phyloP scores from a whole-genome alignment of 2,797 vertebrate species.

The Syndactyla subalaris region DNA sequence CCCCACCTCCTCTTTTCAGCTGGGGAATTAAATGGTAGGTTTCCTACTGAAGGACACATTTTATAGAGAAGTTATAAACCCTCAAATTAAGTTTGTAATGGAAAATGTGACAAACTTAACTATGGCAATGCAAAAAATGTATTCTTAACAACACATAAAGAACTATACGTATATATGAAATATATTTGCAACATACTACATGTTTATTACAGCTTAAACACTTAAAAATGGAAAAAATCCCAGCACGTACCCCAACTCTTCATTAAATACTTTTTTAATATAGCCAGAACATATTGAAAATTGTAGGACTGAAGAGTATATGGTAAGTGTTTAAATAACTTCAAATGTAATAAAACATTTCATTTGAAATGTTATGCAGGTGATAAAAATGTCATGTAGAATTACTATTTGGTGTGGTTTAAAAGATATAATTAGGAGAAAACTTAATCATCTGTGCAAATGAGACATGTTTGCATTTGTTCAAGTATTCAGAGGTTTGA shows the following conservation, averaged over 20 bases:
- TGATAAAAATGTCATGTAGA: conserved; percentile 74
- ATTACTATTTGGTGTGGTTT: conserved; percentile 38
- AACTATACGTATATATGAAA: conserved; percentile 34
- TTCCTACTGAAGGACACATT: conserved; percentile 60
- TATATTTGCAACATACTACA: conserved; percentile 59
- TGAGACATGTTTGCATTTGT: background rate
- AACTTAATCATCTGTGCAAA: background rate
- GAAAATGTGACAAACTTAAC: conserved; percentile 72
- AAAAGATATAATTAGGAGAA: conserved; percentile 52
- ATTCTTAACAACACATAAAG: conserved; percentile 62
- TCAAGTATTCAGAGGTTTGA: background rate
- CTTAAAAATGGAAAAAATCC: conserved; percentile 68
- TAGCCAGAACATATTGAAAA: conserved; percentile 65
- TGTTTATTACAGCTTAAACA: conserved; percentile 75
- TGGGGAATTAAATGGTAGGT: conserved; percentile 64
- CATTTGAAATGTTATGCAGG: conserved; percentile 71
- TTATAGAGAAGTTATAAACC: conserved; percentile 64
- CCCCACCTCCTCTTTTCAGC: background rate
- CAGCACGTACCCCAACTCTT: conserved; percentile 41
- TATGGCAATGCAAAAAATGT: conserved; percentile 59
- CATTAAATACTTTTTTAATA: conserved; percentile 76
- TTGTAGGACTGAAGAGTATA: conserved; percentile 64
- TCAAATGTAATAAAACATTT: conserved; percentile 75
- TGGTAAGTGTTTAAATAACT: conserved; percentile 76
- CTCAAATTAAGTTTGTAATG: conserved; percentile 74